These are phyloP conservation scores for Zoanthus solanderi DNA, from an alignment of 92 coral and sea anemone genomes.

Conservation along the genomic window DNA sequence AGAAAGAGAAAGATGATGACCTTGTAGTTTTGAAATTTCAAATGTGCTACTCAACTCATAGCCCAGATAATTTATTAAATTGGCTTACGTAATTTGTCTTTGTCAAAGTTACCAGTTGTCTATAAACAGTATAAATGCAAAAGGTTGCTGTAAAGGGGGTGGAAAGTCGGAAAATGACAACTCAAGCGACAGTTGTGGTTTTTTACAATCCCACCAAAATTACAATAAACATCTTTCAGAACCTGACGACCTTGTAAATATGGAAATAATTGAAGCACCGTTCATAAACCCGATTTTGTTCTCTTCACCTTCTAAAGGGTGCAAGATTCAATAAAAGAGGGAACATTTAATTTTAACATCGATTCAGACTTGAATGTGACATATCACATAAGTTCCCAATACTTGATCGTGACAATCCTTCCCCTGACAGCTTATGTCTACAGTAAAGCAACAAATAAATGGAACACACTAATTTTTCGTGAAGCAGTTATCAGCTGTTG, in stretches of 20 bases:
- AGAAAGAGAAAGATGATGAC: too few relatives aligned
- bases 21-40: too few relatives aligned
- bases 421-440: conserved; percentile 36
- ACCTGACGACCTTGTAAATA: not conserved
- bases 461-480: conserved; percentile 22
- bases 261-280: not conserved
- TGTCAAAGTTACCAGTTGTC: not conserved
- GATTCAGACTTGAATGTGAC: not conserved
- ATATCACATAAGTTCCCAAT: not conserved
- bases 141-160: not conserved
- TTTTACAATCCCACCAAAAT: not conserved
- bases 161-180: not conserved
- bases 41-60: too few relatives aligned
- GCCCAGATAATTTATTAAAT: too few relatives aligned
- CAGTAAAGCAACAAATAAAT: not conserved
- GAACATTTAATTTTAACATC: not conserved
- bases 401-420: conserved; percentile 11
- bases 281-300: conserved; percentile 21
- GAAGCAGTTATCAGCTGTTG: conserved; percentile 28
- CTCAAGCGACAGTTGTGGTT: not conserved
- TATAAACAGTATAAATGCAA: not conserved
- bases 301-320: not conserved
- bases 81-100: too few relatives aligned
- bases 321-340: not conserved
- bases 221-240: not conserved